Percentiles rank a stretch among this genome's conserved stretches.
phyloP scores from a whole-genome alignment of 2,113 vertebrate species.

The Tringa solitaria region DNA sequence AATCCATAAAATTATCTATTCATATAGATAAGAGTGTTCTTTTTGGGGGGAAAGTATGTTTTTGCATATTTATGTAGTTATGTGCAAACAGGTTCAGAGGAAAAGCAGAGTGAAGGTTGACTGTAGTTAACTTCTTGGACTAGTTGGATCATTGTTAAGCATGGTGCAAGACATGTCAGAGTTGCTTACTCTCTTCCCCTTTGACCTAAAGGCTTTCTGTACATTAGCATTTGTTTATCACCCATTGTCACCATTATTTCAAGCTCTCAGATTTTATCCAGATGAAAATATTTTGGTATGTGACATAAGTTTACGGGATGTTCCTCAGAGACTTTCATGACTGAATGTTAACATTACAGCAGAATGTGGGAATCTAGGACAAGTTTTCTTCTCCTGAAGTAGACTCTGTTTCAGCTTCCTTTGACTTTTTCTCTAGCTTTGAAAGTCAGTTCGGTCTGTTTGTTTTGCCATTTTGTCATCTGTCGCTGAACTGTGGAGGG shows the following conservation, averaged over 20 bases:
- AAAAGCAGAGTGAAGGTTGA: not conserved
- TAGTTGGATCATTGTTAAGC: not conserved
- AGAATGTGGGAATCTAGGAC: not conserved
- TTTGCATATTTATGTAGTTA: not conserved
- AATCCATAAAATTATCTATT: not conserved
- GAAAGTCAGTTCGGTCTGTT: not conserved
- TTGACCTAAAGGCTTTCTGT: not conserved
- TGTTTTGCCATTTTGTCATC: not conserved
- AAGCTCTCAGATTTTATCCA: not conserved
- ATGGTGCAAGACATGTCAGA: not conserved
- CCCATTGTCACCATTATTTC: not conserved
- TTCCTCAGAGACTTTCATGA: not conserved
- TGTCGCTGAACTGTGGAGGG: accelerated
- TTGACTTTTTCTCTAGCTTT: not conserved
- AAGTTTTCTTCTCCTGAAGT: not conserved
- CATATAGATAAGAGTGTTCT: not conserved
- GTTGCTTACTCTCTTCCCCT: not conserved
- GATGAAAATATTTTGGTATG: not conserved
- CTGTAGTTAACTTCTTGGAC: not conserved
- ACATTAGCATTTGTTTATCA: not conserved
- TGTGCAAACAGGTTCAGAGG: not conserved
- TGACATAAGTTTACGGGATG: not conserved
- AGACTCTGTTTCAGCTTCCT: not conserved
- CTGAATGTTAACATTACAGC: not conserved
- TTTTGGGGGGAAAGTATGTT: not conserved